Base-by-base conservation (phyloP, 2,888 invertebrate genomes). In the Cerastis rubricosa region DNA sequence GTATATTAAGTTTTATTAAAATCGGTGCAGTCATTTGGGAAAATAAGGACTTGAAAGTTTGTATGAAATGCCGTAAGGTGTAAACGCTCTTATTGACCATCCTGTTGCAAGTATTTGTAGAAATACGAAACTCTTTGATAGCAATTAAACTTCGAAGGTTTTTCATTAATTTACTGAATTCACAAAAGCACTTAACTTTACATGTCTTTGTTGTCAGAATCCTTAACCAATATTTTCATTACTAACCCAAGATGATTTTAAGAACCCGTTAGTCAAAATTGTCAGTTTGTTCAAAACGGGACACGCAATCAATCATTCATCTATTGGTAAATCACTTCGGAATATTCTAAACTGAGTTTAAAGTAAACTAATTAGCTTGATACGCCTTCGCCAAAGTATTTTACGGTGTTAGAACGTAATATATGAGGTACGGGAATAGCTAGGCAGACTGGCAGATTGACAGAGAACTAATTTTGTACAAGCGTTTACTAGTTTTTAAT, bases 401-500 rank as follows among this genome's bases (percentile, higher is more conserved):
- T 93, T 92, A 95, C 93, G 93, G 90, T 90, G 80, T 87, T 84
- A 84, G 89, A 89, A 89, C 83, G 91, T 95, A 93, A 95, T 95
- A 94, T 93, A 96, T 90, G 93, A 90, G 83, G 68, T 40, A 87
- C 93, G 76, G 85, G 93, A 95, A 95, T 95, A 95, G 90, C 83
- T 61, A 57, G 51, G 19, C 17, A 90, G 91, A 94, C 91, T 94
- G 51, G 19, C 17, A 90, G 91, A 94, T 92, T 94, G 94, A 95
- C 94, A 91, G 85, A 84, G 70, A 89, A 95, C 94, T 94, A 95
- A 96, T 95, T 94, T 92, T 86, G 91, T 91, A 91, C 91, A 87
- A 85, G 92, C 90, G 89, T 93, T 93, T 92, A 91, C 89, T 88
- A 91, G 89, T 91, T 93, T 93, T 92, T 92, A 93, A 91, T 93